Percentiles rank a stretch among this genome's conserved stretches.
Conservation (phyloP, 2,113 vertebrate species). For the Hemiprocne comata region DNA sequence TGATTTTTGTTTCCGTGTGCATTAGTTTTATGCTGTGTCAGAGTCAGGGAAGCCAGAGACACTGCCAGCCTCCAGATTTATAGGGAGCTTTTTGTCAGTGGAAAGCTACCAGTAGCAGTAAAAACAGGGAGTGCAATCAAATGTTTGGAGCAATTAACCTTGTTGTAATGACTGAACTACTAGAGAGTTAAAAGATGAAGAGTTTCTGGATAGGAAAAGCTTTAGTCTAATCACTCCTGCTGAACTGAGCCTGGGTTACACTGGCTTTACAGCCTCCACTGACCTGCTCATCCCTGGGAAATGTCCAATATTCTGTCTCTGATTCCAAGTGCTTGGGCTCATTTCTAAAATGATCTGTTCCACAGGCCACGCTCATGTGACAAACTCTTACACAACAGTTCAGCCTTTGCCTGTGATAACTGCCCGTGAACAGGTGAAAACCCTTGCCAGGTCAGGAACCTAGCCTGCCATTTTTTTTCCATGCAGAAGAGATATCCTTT, state of each 20-base stretch:
- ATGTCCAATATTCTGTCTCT: not conserved
- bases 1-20: not conserved
- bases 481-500: not conserved
- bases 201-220: not conserved
- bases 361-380: fast-evolving
- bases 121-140: not conserved
- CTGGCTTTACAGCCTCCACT: not conserved
- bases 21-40: not conserved
- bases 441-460: not conserved
- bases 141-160: not conserved
- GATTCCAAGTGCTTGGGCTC: not conserved
- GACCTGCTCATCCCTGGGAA: not conserved
- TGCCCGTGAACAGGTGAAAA: not conserved
- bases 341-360: not conserved
- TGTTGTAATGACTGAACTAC: not conserved
- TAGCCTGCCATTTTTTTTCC: not conserved
- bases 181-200: not conserved
- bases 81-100: not conserved
- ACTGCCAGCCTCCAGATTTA: not conserved
- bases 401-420: not conserved
- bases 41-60: not conserved
- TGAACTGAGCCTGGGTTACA: not conserved
- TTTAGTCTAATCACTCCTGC: not conserved
- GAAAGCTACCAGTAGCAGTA: not conserved
- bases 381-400: not conserved